Evolutionary conservation across 2,113 vertebrate genomes (phyloP).

Genomic region (Vanacampus margaritifer): DNA sequence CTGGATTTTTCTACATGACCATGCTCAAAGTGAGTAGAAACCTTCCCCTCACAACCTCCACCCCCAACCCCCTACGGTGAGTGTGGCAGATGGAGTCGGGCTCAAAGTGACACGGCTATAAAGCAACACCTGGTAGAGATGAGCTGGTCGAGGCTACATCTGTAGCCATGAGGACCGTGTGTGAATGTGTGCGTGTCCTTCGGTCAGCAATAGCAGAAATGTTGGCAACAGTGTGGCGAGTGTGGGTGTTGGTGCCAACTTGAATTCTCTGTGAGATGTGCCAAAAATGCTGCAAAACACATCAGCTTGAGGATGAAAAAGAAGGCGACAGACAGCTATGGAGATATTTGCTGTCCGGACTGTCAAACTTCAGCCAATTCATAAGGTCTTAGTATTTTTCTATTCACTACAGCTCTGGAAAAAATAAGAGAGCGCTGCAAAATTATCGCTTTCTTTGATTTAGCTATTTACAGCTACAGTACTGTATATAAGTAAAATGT

Average conservation of each 20-base stretch:
- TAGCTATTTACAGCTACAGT: neutral
- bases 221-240: constrained; percentile 48
- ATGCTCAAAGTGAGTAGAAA: constrained; percentile 27
- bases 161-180: constrained; percentile 63
- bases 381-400: neutral
- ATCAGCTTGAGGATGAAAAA: constrained; percentile 57
- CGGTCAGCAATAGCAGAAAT: constrained; percentile 44
- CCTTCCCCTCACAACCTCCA: too few relatives aligned
- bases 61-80: too few relatives aligned
- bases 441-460: neutral
- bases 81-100: constrained; percentile 71
- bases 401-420: neutral
- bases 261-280: constrained; percentile 48
- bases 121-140: constrained; percentile 74
- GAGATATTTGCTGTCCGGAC: constrained; percentile 31
- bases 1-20: constrained; percentile 21
- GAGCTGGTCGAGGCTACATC: constrained; percentile 68
- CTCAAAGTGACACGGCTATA: constrained; percentile 73
- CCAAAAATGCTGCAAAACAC: constrained; percentile 59
- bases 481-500: neutral
- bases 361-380: constrained; percentile 10
- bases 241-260: constrained; percentile 55
- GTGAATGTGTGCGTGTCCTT: constrained; percentile 36
- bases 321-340: constrained; percentile 48
- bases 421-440: neutral